A percentile compares a stretch with the other conserved stretches of the same genome.
phyloP scores from a whole-genome alignment of 2,113 vertebrate genomes.

The Sus scrofa region T2T-Sscrofa CM000818.6:102680501-102681000 shows the following conservation, averaged over 20 bases:
- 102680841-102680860: not conserved
- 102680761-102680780: not conserved
- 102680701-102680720: not conserved
- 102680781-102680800: not conserved
- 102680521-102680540: no score
- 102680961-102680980: not conserved
- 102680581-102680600: no score
- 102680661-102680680: no score
- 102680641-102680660: not conserved
- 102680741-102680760: not conserved
- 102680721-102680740: not conserved
- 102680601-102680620: not conserved
- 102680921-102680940: not conserved
- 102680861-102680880: not conserved
- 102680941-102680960: not conserved
- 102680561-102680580: no score
- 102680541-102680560: no score
- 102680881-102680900: not conserved
- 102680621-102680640: not conserved
- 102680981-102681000: not conserved
- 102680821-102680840: not conserved
- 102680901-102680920: not conserved
- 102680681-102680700: not conserved
- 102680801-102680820: not conserved
- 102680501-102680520: no score